phyloP scores from a whole-genome alignment of 2,888 invertebrate genomes.

The Cryptocheilus praepositus region DNA sequence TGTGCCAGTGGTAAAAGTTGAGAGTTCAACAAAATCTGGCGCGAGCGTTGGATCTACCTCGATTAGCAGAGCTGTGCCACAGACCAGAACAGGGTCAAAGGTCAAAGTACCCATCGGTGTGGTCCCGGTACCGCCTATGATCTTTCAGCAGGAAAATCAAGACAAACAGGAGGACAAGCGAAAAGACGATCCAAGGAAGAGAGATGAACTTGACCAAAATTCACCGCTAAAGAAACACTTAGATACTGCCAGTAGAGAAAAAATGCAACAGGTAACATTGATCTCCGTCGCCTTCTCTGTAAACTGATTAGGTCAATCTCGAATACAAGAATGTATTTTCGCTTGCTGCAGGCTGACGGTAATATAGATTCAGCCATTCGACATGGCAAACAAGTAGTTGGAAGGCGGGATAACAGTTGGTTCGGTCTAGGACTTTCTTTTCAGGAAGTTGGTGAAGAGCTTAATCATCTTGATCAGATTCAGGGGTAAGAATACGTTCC shows the following conservation, averaged over 20 bases:
- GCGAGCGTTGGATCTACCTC: slow-evolving; percentile 30
- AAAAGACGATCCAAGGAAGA: slow-evolving; percentile 38
- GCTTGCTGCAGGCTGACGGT: slow-evolving; percentile 26
- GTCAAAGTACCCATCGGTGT: slow-evolving; percentile 69
- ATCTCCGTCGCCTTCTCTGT: no score
- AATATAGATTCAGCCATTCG: slow-evolving; percentile 47
- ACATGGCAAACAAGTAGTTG: slow-evolving; percentile 55
- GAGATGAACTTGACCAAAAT: slow-evolving; percentile 43
- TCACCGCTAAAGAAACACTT: slow-evolving; percentile 20
- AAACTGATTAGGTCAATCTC: no score
- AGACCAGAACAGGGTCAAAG: slow-evolving; percentile 41
- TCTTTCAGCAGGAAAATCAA: slow-evolving; percentile 52
- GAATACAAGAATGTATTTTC: no score
- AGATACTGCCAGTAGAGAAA: slow-evolving; percentile 42
- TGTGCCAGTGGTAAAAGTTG: slow-evolving; percentile 27
- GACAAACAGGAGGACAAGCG: slow-evolving; percentile 39
- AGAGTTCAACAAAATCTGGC: slow-evolving; percentile 37
- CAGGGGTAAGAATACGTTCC: not conserved
- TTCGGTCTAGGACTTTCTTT: slow-evolving; percentile 61
- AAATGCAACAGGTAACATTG: slow-evolving; percentile 12
- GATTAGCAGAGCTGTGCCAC: slow-evolving; percentile 22
- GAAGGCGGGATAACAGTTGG: slow-evolving; percentile 50
- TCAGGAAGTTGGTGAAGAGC: slow-evolving; percentile 71
- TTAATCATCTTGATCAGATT: slow-evolving; percentile 59
- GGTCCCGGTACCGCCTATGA: slow-evolving; percentile 66